Evolutionary conservation across 2,888 invertebrate genomes (phyloP).

Genomic region (Agrotis ipsilon): DNA sequence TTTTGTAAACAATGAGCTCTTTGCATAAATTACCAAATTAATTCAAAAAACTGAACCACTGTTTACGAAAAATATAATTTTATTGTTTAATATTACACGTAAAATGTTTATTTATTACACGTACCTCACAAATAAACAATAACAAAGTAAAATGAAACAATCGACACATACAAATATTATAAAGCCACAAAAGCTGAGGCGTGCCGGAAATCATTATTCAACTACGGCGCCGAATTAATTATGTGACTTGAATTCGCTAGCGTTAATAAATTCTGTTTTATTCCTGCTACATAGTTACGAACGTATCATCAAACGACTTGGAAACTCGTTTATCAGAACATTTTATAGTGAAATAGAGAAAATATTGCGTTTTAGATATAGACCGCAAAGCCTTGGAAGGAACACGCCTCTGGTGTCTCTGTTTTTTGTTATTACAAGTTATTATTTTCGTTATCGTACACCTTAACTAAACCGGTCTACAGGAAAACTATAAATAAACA

Average conservation of each 20-base stretch:
- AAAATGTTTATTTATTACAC: conserved; percentile 40
- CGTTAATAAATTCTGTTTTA: conserved; percentile 64
- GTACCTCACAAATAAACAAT: conserved; percentile 37
- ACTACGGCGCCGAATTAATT: conserved; percentile 68
- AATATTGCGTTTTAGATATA: conserved; percentile 49
- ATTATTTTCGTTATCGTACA: conserved; percentile 19
- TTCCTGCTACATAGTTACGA: conserved; percentile 61
- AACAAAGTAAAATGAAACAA: conserved; percentile 42
- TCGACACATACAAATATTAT: conserved; percentile 43
- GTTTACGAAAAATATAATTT: background rate
- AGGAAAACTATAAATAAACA: conserved; percentile 44
- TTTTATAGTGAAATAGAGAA: conserved; percentile 47
- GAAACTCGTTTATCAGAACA: conserved; percentile 60
- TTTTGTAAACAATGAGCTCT: conserved; percentile 5
- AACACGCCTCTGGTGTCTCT: background rate
- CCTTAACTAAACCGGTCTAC: conserved; percentile 22
- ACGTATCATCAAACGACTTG: conserved; percentile 53
- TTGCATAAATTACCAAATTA: background rate
- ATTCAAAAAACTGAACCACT: conserved; percentile 17
- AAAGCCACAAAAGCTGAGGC: conserved; percentile 66
- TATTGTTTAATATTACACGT: too few species aligned
- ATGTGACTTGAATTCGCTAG: conserved; percentile 66
- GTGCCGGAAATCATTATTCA: conserved; percentile 77
- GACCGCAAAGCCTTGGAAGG: background rate
- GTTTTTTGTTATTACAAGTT: conserved; percentile 13